Percentiles rank a stretch among this genome's conserved stretches.
Evolutionary conservation across 2,113 vertebrate genomes (phyloP).

Genomic region (cattle (Bos taurus)): DNA sequence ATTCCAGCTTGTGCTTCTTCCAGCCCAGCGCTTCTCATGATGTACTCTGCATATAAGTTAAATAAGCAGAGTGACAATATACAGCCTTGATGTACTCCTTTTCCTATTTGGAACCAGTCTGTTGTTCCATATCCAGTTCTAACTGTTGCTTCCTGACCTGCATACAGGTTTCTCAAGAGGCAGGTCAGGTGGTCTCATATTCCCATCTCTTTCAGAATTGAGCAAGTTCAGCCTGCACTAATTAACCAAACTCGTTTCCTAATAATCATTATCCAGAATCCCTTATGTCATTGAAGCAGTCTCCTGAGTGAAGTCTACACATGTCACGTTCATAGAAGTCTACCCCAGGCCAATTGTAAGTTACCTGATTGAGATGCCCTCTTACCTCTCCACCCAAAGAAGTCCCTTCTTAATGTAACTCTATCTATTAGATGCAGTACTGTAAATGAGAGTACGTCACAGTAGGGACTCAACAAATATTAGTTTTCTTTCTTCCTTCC

Average conservation of each 20-base stretch:
- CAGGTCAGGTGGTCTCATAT: too few species aligned
- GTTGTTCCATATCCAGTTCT: too few species aligned
- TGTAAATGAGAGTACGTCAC: background rate
- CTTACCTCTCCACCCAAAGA: background rate
- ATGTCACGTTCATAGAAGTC: background rate
- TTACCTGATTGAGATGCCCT: background rate
- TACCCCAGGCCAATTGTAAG: fast-evolving
- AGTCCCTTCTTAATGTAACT: background rate
- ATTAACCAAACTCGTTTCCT: background rate
- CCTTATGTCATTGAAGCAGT: background rate
- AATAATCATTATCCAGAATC: background rate
- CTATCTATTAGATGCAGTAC: background rate
- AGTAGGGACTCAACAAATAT: background rate
- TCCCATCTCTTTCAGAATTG: background rate
- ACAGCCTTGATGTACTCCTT: too few species aligned
- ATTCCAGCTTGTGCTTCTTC: too few species aligned
- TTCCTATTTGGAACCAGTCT: too few species aligned
- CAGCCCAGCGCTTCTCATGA: too few species aligned
- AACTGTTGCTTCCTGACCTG: too few species aligned
- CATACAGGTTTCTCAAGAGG: too few species aligned
- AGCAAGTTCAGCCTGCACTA: background rate
- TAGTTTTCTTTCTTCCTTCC: background rate
- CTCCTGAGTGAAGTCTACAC: background rate
- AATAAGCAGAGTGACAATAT: too few species aligned
- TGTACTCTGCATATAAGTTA: too few species aligned